Conservation (phyloP, 2,888 invertebrate species). For the Netelia virgata region DNA sequence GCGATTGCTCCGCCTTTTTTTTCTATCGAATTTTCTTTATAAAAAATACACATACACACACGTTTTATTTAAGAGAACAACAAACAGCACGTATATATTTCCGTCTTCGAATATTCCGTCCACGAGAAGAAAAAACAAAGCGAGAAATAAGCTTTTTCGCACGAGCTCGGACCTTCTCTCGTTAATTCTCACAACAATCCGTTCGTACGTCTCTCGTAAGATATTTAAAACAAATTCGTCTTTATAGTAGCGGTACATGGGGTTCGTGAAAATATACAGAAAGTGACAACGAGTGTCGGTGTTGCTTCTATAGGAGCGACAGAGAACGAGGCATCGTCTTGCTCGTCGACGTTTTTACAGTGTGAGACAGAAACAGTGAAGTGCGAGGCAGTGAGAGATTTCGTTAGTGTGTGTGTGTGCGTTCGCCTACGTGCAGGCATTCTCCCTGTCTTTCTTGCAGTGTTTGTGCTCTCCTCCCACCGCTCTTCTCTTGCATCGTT, state of each 20-base stretch:
- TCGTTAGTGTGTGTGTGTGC: conserved; percentile 16
- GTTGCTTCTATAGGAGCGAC: conserved; percentile 20
- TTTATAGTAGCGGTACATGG: conserved; percentile 29
- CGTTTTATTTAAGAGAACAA: neutral
- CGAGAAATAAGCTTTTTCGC: conserved; percentile 28
- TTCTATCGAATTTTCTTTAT: conserved; percentile 60
- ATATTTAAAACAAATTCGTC: neutral
- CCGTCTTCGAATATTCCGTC: conserved; percentile 73
- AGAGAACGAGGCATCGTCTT: conserved; percentile 12
- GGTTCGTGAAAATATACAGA: conserved; percentile 28
- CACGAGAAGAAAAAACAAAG: conserved; percentile 43
- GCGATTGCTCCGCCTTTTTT: conserved; percentile 66
- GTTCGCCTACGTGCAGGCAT: conserved; percentile 24
- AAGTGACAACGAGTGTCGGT: conserved; percentile 23
- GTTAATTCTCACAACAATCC: neutral
- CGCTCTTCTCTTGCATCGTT: neutral
- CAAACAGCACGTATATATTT: conserved; percentile 36
- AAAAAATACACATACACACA: conserved; percentile 3
- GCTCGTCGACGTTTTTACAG: neutral
- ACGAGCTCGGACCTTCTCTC: neutral
- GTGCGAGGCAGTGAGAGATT: neutral
- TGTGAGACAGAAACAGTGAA: conserved; percentile 8
- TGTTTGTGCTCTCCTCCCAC: conserved; percentile 10
- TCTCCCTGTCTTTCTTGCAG: conserved; percentile 11
- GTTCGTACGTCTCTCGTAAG: neutral